Evolutionary conservation across 2,888 invertebrate species (phyloP), one percentile per base, ranked within the genome.

Genomic region (Nomada ferruginata): DNA sequence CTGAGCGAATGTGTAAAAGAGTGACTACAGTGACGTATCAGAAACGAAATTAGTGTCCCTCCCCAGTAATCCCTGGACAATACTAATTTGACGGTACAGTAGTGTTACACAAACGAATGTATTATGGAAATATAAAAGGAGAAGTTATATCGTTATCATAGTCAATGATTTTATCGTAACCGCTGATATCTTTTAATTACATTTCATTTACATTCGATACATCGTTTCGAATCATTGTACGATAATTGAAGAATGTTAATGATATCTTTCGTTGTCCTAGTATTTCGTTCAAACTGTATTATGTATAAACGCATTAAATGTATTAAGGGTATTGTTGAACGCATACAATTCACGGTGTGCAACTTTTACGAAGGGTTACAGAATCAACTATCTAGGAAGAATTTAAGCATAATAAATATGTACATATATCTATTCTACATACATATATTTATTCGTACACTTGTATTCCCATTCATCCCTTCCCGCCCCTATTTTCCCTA

Each of bases 381-480:
- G 42, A 68, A 70, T 77, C 52, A 66, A 72, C 26, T 84, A 82
- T 79, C 61, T 83, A 82, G 69, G 64, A 78, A 81, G 13, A 29
- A 75, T 42, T 77, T 82, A 78, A 20, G 52, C 44, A 61, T 55
- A 87, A 85, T 87, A 87, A 87, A 85, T 47, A 76, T 86, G 80
- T 87, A 69, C 73, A 77, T 71, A 82, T 79, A 53, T 66, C 53
- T 65, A 9, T 57, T 53, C 9, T 87, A 66, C 68, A 77, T 66
- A 82, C 55, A 84, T 78, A 50, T 59, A 55, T 63, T 47, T 29
- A 60, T 68, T 18, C 53, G 59, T n/a, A 20, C 53, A 57, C 55
- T 61, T 71, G 64, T 53, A 50, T 72, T 69, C 42, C 55, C 55
- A 47, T 47, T 61, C 29, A 53, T 61, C 15, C 53, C 53, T n/a